Conservation (phyloP, 2,888 invertebrate genomes). For the Sympetrum striolatum region DNA sequence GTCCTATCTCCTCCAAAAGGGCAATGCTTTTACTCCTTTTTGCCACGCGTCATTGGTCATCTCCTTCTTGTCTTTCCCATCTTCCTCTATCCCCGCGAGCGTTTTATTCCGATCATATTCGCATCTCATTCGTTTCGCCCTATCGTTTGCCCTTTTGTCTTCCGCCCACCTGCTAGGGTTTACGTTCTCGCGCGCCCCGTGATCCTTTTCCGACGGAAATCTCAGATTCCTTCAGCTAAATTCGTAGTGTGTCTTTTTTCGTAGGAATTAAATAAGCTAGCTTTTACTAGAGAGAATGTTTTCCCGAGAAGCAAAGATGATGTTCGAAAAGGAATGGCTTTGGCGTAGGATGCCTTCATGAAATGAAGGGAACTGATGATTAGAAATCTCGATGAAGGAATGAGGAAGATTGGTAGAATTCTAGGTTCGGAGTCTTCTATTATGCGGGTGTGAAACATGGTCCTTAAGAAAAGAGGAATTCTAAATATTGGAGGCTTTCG, state of each 20-base stretch:
- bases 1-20: background rate
- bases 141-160: background rate
- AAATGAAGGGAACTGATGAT: too few species aligned
- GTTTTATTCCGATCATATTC: constrained; percentile 39
- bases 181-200: background rate
- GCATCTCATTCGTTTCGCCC: constrained; percentile 8
- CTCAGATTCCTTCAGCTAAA: background rate
- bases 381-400: too few species aligned
- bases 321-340: too few species aligned
- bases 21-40: constrained; percentile 21
- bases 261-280: background rate
- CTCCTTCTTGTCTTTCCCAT: background rate
- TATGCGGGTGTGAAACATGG: too few species aligned
- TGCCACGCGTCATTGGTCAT: constrained; percentile 27
- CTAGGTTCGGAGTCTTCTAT: too few species aligned
- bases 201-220: background rate
- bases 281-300: background rate
- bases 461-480: too few species aligned
- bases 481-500: too few species aligned
- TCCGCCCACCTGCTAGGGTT: background rate
- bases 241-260: background rate
- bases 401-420: too few species aligned
- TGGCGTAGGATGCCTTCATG: too few species aligned
- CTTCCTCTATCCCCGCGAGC: background rate
- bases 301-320: too few species aligned